phyloP scores from a whole-genome alignment of 2,113 vertebrate genomes.

The Columba janthina region DNA sequence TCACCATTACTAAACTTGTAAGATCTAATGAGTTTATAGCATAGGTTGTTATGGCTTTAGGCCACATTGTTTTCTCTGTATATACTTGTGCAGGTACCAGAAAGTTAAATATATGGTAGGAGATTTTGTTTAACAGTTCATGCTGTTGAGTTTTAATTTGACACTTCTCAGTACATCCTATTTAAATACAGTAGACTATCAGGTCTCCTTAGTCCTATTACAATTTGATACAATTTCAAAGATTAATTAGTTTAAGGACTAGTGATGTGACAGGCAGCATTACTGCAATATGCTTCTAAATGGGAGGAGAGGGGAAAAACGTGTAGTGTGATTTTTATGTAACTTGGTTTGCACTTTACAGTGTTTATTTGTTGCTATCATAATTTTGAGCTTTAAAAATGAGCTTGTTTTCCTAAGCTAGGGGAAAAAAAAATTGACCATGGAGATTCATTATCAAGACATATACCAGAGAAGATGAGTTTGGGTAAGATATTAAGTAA shows the following conservation, averaged over 20 bases:
- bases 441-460: not conserved
- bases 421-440: not conserved
- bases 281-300: not conserved
- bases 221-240: constrained; percentile 9
- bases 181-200: not conserved
- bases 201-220: not conserved
- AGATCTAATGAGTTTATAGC: not conserved
- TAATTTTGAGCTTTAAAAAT: not conserved
- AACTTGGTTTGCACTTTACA: not conserved
- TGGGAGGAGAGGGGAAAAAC: not conserved
- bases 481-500: not conserved
- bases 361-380: not conserved
- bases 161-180: not conserved
- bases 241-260: not conserved
- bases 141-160: not conserved
- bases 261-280: not conserved
- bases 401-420: not conserved
- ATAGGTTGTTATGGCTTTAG: not conserved
- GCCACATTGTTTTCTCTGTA: not conserved
- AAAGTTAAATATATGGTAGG: not conserved
- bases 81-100: not conserved
- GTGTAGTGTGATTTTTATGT: not conserved
- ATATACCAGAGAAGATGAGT: not conserved
- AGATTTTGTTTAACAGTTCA: not conserved
- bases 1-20: not conserved